Percentiles rank a stretch among this genome's conserved stretches.
Conservation (phyloP, 1,140 invertebrate genomes). For the Phocides pigmalion region DNA sequence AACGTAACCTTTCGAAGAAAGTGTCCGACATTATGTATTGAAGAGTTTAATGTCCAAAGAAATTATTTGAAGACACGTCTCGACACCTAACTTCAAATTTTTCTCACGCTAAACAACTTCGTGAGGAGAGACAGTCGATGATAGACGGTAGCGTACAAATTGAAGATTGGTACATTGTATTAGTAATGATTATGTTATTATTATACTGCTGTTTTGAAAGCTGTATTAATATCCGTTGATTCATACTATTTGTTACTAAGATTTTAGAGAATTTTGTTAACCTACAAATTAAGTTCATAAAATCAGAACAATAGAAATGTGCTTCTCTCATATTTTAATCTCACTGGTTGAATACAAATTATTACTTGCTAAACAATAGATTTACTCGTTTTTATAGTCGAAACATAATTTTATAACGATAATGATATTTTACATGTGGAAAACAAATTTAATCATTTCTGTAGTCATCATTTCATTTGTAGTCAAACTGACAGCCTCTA, state of each 20-base stretch:
- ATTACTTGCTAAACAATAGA: no score
- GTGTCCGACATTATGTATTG: slow-evolving; percentile 56
- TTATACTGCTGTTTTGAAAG: neutral
- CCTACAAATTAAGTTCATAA: no score
- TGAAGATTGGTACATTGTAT: slow-evolving; percentile 43
- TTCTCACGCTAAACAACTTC: slow-evolving; percentile 48
- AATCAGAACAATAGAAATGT: no score
- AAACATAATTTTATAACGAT: no score
- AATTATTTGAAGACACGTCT: slow-evolving; percentile 19
- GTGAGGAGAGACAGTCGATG: slow-evolving; percentile 41
- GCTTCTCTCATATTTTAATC: no score
- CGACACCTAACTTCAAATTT: slow-evolving; percentile 44
- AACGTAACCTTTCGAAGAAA: slow-evolving; percentile 65
- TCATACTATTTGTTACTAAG: no score
- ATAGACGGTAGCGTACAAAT: slow-evolving; percentile 43
- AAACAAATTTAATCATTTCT: no score
- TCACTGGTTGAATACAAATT: no score
- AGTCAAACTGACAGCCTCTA: neutral
- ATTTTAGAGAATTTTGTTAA: no score
- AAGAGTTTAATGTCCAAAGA: slow-evolving; percentile 48
- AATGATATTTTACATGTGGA: no score
- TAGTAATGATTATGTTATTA: slow-evolving; percentile 17
- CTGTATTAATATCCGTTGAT: no score
- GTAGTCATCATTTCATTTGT: neutral
- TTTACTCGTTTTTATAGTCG: no score